Evolutionary conservation across 2,888 invertebrate species (phyloP).

Genomic region (Phengaris alcon): DNA sequence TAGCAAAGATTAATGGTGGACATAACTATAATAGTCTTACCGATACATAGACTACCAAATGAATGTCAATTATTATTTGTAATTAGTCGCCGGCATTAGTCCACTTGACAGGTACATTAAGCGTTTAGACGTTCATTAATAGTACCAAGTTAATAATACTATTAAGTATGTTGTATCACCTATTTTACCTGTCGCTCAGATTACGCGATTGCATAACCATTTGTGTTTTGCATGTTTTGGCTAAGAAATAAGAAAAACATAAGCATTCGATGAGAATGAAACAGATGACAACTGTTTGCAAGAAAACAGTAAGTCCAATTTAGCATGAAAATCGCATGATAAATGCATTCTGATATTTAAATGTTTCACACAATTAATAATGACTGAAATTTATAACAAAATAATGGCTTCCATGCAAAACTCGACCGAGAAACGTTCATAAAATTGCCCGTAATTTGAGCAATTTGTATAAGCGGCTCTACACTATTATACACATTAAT

Average conservation of each 20-base stretch:
- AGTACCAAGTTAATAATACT: slow-evolving; percentile 8
- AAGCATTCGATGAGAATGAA: neutral
- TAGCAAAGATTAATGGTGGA: slow-evolving; percentile 5
- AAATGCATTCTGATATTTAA: slow-evolving; percentile 22
- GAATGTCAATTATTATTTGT: slow-evolving; percentile 31
- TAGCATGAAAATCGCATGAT: neutral
- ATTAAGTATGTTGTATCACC: slow-evolving; percentile 12
- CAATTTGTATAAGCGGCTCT: slow-evolving; percentile 67
- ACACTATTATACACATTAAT: slow-evolving; percentile 77
- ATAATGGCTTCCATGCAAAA: slow-evolving; percentile 35
- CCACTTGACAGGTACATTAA: slow-evolving; percentile 30
- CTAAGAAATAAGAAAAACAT: neutral
- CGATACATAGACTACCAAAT: slow-evolving; percentile 27
- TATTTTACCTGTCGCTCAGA: neutral
- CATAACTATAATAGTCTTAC: slow-evolving; percentile 12
- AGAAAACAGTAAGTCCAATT: neutral
- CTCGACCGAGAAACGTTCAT: slow-evolving; percentile 59
- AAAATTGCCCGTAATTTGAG: slow-evolving; percentile 73
- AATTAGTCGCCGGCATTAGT: slow-evolving; percentile 32
- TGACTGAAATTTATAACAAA: slow-evolving; percentile 17
- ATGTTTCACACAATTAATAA: slow-evolving; percentile 22
- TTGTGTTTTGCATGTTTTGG: neutral
- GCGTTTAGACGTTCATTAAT: slow-evolving; percentile 30
- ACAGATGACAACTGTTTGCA: neutral
- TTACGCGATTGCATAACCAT: neutral